Percentiles rank a stretch among this genome's conserved stretches.
Conservation (phyloP, 2,113 vertebrate species). For the Paradoxurus hermaphroditus region DNA sequence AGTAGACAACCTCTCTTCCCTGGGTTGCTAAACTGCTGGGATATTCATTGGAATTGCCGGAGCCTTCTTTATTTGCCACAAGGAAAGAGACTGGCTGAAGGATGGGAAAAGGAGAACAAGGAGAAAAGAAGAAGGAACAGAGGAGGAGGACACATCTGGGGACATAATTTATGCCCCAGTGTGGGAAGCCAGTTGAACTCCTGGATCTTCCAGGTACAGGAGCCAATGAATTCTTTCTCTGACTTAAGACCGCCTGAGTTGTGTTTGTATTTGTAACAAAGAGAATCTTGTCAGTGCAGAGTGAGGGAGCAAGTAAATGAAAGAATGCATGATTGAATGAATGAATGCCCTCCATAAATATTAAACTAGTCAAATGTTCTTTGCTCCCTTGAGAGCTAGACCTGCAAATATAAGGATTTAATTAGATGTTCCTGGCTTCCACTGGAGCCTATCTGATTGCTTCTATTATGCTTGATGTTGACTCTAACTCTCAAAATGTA, state of each 20-base stretch:
- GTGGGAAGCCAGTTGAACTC: not conserved
- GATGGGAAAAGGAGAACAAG: not conserved
- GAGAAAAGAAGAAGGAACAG: not conserved
- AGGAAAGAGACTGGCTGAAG: not conserved
- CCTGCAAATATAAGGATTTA: slow-evolving; percentile 7
- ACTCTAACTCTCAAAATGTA: slow-evolving; percentile 40
- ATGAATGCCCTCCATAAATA: not conserved
- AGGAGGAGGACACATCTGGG: not conserved
- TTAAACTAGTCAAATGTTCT: not conserved
- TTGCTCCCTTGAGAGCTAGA: slow-evolving; percentile 42
- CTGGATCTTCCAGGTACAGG: not conserved
- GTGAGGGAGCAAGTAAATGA: not conserved
- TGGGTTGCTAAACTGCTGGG: not conserved
- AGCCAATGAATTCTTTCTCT: not conserved
- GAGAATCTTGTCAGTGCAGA: not conserved
- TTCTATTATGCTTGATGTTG: slow-evolving; percentile 32
- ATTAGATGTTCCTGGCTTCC: slow-evolving; percentile 37
- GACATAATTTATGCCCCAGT: not conserved
- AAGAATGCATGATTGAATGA: not conserved
- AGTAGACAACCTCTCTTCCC: not conserved
- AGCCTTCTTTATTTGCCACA: not conserved
- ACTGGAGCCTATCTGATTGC: slow-evolving; percentile 23
- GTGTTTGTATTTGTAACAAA: not conserved
- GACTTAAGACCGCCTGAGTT: not conserved
- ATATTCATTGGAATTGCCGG: not conserved